A percentile compares a stretch with the other conserved stretches of the same genome.
phyloP scores from a whole-genome alignment of 2,113 vertebrate genomes.

The Bostrychus sinensis region DNA sequence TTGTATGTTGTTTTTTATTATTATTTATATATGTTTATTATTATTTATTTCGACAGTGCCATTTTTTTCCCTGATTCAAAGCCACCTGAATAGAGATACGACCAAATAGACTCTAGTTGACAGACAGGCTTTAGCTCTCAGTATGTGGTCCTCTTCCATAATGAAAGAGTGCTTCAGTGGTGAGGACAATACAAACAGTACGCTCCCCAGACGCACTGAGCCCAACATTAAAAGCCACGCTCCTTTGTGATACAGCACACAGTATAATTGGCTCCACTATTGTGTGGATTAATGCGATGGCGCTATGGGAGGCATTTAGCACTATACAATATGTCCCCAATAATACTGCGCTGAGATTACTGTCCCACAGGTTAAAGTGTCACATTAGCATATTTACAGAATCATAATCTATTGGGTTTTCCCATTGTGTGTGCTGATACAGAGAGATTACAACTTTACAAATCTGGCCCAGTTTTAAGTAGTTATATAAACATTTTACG shows the following conservation, averaged over 20 bases:
- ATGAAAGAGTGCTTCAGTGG: constrained; percentile 33
- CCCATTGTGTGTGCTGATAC: background rate
- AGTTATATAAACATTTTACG: no score
- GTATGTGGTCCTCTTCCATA: constrained; percentile 46
- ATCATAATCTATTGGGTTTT: background rate
- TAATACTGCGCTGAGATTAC: background rate
- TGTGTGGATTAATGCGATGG: constrained; percentile 11
- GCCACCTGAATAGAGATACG: constrained; percentile 26
- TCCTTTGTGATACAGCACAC: constrained; percentile 26
- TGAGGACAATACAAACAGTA: constrained; percentile 27
- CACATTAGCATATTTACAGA: background rate
- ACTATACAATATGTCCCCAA: background rate
- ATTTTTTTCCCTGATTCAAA: constrained; percentile 4
- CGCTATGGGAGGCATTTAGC: constrained; percentile 19
- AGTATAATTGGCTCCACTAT: constrained; percentile 26
- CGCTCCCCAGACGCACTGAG: constrained; percentile 16
- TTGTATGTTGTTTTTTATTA: background rate
- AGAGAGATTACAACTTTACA: background rate
- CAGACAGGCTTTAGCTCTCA: constrained; percentile 44
- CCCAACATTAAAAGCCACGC: constrained; percentile 27
- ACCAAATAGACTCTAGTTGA: constrained; percentile 39
- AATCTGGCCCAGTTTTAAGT: no score
- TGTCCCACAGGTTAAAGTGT: constrained; percentile 3
- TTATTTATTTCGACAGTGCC: background rate
- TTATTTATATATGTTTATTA: no score